Percentiles rank a stretch among this genome's conserved stretches.
These are phyloP conservation scores for Aulostomus chinensis DNA, from an alignment of 2,797 vertebrate species.

Conservation along the genomic window DNA sequence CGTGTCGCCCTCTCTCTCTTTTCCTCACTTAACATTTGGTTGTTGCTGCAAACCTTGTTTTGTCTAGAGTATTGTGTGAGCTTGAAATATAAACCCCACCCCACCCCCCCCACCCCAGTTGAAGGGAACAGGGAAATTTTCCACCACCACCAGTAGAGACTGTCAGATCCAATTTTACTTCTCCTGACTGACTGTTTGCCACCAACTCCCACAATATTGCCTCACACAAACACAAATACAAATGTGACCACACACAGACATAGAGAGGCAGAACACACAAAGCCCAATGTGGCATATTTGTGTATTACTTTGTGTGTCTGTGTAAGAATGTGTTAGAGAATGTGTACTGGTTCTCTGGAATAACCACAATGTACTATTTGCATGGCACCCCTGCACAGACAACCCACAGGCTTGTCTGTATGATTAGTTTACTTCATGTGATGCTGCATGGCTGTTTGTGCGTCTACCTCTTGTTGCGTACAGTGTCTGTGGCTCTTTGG, in stretches of 20 bases:
- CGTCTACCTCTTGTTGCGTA: slow-evolving; percentile 1
- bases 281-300: slow-evolving; percentile 41
- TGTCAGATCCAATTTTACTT: slow-evolving; percentile 61
- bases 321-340: slow-evolving; percentile 34
- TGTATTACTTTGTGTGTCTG: slow-evolving; percentile 32
- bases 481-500: slow-evolving; percentile 7
- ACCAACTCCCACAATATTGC: slow-evolving; percentile 21
- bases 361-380: slow-evolving; percentile 50
- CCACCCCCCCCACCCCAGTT: slow-evolving; percentile 46
- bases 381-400: slow-evolving; percentile 36
- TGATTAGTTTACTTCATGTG: slow-evolving; percentile 12
- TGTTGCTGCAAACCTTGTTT: slow-evolving; percentile 59
- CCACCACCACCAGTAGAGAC: slow-evolving; percentile 59
- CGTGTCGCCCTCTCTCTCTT: slow-evolving; percentile 20
- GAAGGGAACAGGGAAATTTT: slow-evolving; percentile 64
- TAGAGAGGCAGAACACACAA: slow-evolving; percentile 14
- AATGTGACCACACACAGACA: slow-evolving; percentile 20
- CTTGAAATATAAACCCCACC: slow-evolving; percentile 58
- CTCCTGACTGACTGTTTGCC: slow-evolving; percentile 43
- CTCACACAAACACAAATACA: slow-evolving; percentile 37
- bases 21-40: slow-evolving; percentile 52
- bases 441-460: slow-evolving; percentile 10
- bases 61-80: slow-evolving; percentile 55
- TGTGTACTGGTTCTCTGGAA: slow-evolving; percentile 31
- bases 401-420: slow-evolving; percentile 24